Percentiles rank a stretch among this genome's conserved stretches.
phyloP scores from a whole-genome alignment of 2,888 invertebrate species.

The Hyppa rectilinea region DNA sequence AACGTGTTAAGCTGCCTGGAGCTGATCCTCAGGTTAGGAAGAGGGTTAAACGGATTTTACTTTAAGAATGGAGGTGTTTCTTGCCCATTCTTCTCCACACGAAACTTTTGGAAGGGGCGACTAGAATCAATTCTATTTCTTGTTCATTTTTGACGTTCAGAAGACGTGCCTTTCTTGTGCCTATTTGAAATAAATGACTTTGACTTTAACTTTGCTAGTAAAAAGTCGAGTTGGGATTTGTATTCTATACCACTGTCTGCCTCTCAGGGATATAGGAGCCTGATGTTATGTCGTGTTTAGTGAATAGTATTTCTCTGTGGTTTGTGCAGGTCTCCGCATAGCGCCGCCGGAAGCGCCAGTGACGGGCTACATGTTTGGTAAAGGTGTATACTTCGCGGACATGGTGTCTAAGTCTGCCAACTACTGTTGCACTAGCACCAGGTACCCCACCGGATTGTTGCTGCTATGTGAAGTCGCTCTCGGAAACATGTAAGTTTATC shows the following conservation, averaged over 20 bases:
- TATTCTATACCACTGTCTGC: neutral
- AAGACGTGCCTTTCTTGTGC: no score
- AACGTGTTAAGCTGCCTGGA: no score
- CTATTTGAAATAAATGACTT: no score
- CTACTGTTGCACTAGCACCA: conserved; percentile 95
- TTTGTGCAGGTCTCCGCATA: conserved; percentile 94
- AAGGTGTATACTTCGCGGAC: conserved; percentile 99
- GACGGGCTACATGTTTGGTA: conserved; percentile 99
- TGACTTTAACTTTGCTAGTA: no score
- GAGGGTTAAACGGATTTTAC: neutral
- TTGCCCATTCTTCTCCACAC: no score
- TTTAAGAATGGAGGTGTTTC: no score
- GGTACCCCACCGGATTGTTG: conserved; percentile 95
- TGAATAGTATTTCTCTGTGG: neutral
- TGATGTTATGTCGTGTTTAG: neutral
- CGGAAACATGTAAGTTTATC: conserved; percentile 94
- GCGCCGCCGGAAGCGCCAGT: conserved; percentile 99
- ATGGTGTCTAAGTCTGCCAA: conserved; percentile 99
- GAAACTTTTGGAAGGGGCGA: no score
- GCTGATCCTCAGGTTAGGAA: neutral
- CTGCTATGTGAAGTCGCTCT: conserved; percentile 98
- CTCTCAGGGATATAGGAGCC: neutral
- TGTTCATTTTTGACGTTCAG: no score
- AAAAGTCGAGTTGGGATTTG: no score
- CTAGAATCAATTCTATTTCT: no score